These are phyloP conservation scores for Aphelinus atriplicis DNA, from an alignment of 1,140 invertebrate species.

Conservation along the genomic window DNA sequence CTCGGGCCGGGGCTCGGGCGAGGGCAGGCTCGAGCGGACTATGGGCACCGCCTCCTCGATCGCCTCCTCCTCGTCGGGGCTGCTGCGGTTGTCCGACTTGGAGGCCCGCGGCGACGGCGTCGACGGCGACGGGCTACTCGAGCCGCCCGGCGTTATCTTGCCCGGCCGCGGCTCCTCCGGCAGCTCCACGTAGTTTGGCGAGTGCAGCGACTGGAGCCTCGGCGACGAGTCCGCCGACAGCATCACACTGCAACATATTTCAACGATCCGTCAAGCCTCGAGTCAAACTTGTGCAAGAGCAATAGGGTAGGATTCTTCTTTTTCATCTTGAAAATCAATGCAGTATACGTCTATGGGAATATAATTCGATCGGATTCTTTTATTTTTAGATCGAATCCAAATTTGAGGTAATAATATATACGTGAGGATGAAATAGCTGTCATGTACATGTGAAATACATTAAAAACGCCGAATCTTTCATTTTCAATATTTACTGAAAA, in stretches of 20 bases:
- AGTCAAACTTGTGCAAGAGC: too few relatives aligned
- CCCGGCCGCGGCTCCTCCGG: constrained; percentile 52
- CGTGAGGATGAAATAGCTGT: too few relatives aligned
- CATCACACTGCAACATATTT: constrained; percentile 14
- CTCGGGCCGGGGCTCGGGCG: constrained; percentile 51
- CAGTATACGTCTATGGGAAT: too few relatives aligned
- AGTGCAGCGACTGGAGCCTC: constrained; percentile 44
- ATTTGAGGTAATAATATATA: too few relatives aligned
- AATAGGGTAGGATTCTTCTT: too few relatives aligned
- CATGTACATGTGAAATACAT: too few relatives aligned
- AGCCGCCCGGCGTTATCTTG: constrained; percentile 44
- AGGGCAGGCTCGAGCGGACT: constrained; percentile 47
- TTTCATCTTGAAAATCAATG: too few relatives aligned
- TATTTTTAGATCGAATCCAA: too few relatives aligned
- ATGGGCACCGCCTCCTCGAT: constrained; percentile 55
- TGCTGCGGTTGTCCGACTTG: constrained; percentile 28
- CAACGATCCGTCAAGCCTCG: too few relatives aligned
- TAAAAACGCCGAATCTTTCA: too few relatives aligned
- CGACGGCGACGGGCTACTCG: constrained; percentile 24
- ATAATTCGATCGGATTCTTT: too few relatives aligned
- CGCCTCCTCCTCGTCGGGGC: constrained; percentile 42
- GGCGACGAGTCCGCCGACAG: constrained; percentile 58
- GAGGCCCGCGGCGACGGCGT: constrained; percentile 36
- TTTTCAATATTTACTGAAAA: too few relatives aligned
- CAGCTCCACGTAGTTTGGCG: constrained; percentile 49